Percentiles rank a stretch among this genome's conserved stretches.
Conservation (phyloP, 2,888 invertebrate genomes). For the Trichogramma dendrolimi region DNA sequence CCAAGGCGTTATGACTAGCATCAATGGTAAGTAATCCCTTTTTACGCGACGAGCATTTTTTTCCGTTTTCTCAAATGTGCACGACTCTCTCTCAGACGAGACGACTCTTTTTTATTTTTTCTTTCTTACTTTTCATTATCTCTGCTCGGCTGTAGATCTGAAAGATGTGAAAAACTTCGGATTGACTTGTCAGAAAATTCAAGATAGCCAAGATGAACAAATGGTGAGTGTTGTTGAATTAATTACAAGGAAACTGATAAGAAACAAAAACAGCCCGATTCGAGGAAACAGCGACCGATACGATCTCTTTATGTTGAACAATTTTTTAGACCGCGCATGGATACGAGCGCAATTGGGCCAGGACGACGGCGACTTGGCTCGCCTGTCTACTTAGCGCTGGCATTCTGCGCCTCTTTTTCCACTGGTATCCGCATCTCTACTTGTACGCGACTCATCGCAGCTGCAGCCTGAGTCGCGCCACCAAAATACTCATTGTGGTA, state of each 20-base stretch:
- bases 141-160: constrained; percentile 34
- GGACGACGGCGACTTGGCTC: constrained; percentile 50
- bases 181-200: constrained; percentile 47
- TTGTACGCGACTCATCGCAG: constrained; percentile 55
- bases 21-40: constrained; percentile 17
- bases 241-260: background rate
- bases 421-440: constrained; percentile 60
- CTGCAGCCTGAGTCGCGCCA: constrained; percentile 54
- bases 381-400: constrained; percentile 56
- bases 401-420: constrained; percentile 58
- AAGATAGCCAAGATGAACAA: constrained; percentile 58
- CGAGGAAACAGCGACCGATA: background rate
- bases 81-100: background rate
- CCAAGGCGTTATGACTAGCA: constrained; percentile 23
- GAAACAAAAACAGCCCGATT: background rate
- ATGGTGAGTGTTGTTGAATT: constrained; percentile 50
- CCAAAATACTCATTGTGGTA: constrained; percentile 58
- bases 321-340: constrained; percentile 55
- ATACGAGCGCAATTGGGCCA: constrained; percentile 49
- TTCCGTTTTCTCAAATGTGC: background rate
- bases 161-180: constrained; percentile 42
- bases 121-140: too few species aligned
- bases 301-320: background rate
- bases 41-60: background rate
- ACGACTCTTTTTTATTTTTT: background rate